phyloP scores from a whole-genome alignment of 2,888 invertebrate genomes.

The Trisateles emortualis region DNA sequence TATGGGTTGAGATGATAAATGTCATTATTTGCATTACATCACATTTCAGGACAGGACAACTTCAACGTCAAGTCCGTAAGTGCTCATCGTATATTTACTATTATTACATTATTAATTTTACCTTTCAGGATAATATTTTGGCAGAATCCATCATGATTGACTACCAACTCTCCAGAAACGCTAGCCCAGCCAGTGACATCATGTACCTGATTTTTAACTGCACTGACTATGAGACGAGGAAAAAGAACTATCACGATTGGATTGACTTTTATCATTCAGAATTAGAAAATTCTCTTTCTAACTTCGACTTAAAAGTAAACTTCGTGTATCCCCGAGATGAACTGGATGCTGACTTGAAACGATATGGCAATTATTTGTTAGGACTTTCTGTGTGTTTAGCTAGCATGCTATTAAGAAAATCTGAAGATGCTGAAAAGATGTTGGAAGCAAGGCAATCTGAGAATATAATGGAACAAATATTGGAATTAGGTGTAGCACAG shows the following conservation, averaged over 20 bases:
- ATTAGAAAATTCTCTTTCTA: slow-evolving; percentile 42
- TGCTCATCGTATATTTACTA: not conserved
- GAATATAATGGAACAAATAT: slow-evolving; percentile 2
- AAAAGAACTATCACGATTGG: slow-evolving; percentile 49
- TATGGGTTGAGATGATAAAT: too few relatives aligned
- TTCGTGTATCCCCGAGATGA: slow-evolving; percentile 47
- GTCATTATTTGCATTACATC: too few relatives aligned
- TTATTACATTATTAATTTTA: not conserved
- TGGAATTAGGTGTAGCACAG: not conserved
- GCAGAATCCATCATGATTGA: slow-evolving; percentile 58
- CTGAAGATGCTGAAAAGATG: slow-evolving; percentile 43
- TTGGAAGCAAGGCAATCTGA: slow-evolving; percentile 21
- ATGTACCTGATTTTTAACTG: slow-evolving; percentile 61
- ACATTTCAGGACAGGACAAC: too few relatives aligned
- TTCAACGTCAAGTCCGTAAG: too few relatives aligned
- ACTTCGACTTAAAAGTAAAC: slow-evolving; percentile 45
- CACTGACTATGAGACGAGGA: slow-evolving; percentile 54
- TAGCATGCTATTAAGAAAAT: slow-evolving; percentile 32
- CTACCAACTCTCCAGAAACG: slow-evolving; percentile 55
- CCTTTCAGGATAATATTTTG: slow-evolving; percentile 50
- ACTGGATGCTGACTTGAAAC: slow-evolving; percentile 50
- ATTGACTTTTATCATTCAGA: slow-evolving; percentile 51
- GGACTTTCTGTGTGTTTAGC: slow-evolving; percentile 34
- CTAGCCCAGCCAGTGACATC: slow-evolving; percentile 54
- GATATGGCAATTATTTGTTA: slow-evolving; percentile 44